These are phyloP conservation scores for Plebejus anna DNA, from an alignment of 2,888 invertebrate genomes.

Conservation along the genomic window DNA sequence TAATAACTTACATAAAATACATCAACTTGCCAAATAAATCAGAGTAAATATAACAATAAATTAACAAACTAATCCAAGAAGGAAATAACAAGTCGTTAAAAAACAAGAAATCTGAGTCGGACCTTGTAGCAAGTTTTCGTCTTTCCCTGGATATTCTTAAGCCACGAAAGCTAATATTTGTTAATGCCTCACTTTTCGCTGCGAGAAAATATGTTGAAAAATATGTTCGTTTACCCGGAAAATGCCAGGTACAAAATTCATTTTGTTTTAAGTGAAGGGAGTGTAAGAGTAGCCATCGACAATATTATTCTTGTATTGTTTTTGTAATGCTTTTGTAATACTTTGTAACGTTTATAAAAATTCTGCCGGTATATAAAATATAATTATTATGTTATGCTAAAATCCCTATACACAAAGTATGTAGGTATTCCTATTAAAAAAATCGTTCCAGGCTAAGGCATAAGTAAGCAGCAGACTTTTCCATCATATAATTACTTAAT, in stretches of 20 bases:
- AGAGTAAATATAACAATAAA: not conserved
- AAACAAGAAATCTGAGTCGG: not conserved
- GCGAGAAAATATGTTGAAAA: not conserved
- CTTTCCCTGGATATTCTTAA: not conserved
- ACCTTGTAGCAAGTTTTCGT: conserved; percentile 6
- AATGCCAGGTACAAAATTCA: not conserved
- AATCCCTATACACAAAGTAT: too few species aligned
- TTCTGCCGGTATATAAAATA: too few species aligned
- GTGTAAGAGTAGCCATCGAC: not conserved
- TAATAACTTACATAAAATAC: not conserved
- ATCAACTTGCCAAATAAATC: not conserved
- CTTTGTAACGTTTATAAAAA: too few species aligned
- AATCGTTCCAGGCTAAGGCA: too few species aligned
- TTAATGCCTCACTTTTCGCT: not conserved
- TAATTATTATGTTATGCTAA: too few species aligned
- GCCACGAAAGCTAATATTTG: conserved; percentile 6
- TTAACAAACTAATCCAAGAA: not conserved
- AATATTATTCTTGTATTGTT: too few species aligned
- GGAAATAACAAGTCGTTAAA: not conserved
- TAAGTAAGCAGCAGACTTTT: too few species aligned
- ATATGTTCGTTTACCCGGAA: not conserved
- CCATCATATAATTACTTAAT: too few species aligned
- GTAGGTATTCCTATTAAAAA: too few species aligned
- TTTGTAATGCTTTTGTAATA: too few species aligned
- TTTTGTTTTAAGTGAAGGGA: not conserved